Base-by-base conservation (phyloP, 2,888 invertebrate genomes). In the Rotaria magnacalcarata region DNA sequence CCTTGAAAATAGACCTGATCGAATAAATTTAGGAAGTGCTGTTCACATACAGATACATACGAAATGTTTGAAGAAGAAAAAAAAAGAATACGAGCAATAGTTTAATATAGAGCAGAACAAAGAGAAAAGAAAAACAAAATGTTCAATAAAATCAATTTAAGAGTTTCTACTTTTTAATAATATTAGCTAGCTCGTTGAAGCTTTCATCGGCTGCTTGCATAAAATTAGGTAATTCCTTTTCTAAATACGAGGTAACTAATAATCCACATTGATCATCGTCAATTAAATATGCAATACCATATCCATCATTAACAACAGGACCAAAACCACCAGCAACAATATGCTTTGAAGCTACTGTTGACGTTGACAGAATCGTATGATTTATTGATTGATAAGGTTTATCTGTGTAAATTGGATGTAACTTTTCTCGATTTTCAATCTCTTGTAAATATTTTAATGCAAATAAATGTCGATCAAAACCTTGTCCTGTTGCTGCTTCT, bases 401-500 rank as follows among this genome's bases (percentile, higher is more conserved):
- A 88, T 96, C 95, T 88, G 92, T 92, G 89, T 93, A 96, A 60
- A 96, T 90, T 21, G 92, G 93, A 27, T 95, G 94, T 60, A 93
- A 90, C 0, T 93, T 92, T 16, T 88, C 89, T 27, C 87, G 84
- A 67, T 87, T 54, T 75, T 89, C 88, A 6, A 89, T 90, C 41
- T 74, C 85, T 41, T 86, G 86, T 47, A 95, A 93, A 88, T 94
- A 93, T 90, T 93, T 94, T 85, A 99, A 91, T 0, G 94, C 96
- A 90, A 96, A 97, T 89, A 99, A 91, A 91, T 99, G 99, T 10
- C 99, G 93, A 91, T 99, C 99, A 90, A 97, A 99, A 41, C 96
- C 98, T 92, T 98, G 95, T 93, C 94, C 98, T 96, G 97, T 96
- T 0, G 97, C 96, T 2, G 97, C 97, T 89, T 97, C 94, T 90